A percentile compares a stretch with the other conserved stretches of the same genome.
Conservation (phyloP, 2,888 invertebrate genomes). For the Shargacucullia verbasci region DNA sequence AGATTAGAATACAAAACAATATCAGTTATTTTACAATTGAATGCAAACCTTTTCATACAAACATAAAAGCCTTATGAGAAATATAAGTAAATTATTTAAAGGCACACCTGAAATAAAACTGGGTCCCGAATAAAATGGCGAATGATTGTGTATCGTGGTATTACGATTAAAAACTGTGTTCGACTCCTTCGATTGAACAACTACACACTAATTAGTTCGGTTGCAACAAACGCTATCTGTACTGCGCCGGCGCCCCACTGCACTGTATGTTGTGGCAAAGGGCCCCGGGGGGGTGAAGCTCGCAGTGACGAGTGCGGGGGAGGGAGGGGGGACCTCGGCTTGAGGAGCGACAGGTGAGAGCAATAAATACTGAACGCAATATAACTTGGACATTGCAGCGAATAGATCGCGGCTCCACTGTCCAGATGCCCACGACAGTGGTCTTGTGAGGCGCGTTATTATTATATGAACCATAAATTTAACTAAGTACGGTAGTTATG, state of each 20-base stretch:
- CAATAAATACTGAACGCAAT: constrained; percentile 69
- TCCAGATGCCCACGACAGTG: constrained; percentile 6
- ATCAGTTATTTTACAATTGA: no score
- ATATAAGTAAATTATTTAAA: no score
- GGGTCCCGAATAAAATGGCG: no score
- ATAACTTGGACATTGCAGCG: constrained; percentile 61
- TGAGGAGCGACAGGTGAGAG: constrained; percentile 64
- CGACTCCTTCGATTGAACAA: neutral
- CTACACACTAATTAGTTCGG: neutral
- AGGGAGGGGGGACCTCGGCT: constrained; percentile 3
- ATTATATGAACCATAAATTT: constrained; percentile 4
- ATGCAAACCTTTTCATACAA: no score
- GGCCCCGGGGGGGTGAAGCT: neutral
- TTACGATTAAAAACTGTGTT: no score
- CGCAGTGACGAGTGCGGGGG: neutral
- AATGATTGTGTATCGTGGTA: no score
- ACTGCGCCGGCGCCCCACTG: neutral
- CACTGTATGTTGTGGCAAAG: neutral
- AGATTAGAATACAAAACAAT: no score
- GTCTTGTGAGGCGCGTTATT: neutral
- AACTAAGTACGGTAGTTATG: neutral
- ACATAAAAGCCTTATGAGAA: no score
- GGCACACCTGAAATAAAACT: no score
- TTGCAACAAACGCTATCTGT: neutral
- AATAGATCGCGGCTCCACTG: constrained; percentile 26